Conservation (phyloP, 1,140 invertebrate genomes). For the Triops cancriformis region DNA sequence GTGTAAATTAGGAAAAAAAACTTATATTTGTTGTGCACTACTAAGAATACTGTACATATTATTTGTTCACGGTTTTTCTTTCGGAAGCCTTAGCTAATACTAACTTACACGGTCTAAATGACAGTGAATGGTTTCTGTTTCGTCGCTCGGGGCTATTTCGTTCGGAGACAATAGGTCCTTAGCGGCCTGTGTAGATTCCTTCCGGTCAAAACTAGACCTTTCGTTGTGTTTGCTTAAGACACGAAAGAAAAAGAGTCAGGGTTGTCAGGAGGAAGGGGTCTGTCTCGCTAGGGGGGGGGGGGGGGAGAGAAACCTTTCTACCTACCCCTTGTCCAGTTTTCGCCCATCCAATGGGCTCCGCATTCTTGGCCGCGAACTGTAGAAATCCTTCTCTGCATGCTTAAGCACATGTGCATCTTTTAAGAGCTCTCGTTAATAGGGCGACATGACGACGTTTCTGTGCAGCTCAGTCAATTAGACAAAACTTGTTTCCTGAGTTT, state of each 20-base stretch:
- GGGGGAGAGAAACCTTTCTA: neutral
- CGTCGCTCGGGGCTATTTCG: neutral
- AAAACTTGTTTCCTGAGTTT: neutral
- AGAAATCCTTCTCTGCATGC: neutral
- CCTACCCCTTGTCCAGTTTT: neutral
- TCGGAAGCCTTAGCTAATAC: no score
- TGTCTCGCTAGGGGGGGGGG: neutral
- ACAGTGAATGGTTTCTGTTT: neutral
- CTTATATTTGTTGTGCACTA: no score
- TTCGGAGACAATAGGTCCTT: neutral
- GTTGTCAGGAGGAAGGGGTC: neutral
- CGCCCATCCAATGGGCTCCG: neutral
- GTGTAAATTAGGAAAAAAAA: no score
- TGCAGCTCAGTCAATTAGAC: neutral
- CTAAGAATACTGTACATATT: no score
- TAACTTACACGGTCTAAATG: no score
- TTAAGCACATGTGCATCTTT: neutral
- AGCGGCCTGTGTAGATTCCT: neutral
- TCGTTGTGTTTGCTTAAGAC: neutral
- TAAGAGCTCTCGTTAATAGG: neutral
- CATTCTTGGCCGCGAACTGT: neutral
- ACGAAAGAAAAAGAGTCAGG: neutral
- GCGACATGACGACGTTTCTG: neutral
- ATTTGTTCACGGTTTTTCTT: no score
- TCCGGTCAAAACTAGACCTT: conserved; percentile 3